phyloP scores from a whole-genome alignment of 2,888 invertebrate species.

The Chironomus riparius region DNA sequence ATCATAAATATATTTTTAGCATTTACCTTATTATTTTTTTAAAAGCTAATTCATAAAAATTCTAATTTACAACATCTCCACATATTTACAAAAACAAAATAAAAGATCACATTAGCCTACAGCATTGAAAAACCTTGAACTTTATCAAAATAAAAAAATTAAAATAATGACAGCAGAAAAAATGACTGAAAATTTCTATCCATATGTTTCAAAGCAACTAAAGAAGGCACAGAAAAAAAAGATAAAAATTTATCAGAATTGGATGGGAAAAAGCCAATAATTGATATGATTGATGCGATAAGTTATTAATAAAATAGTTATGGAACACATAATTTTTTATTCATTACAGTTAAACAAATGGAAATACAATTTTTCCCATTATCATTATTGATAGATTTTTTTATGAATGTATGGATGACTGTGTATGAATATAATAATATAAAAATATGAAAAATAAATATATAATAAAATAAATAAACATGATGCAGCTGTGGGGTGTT shows the following conservation, averaged over 20 bases:
- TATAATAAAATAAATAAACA: too few species aligned
- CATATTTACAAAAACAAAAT: background rate
- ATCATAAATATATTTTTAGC: too few species aligned
- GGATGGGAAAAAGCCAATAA: background rate
- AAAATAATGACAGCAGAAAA: background rate
- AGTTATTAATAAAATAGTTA: background rate
- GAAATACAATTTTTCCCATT: background rate
- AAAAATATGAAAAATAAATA: too few species aligned
- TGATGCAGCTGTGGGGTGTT: too few species aligned
- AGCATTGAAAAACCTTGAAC: background rate
- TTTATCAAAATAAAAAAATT: background rate
- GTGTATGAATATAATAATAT: too few species aligned
- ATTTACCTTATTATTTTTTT: too few species aligned
- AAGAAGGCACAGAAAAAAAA: background rate
- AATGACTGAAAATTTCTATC: background rate
- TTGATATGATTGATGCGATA: background rate
- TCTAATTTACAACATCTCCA: background rate
- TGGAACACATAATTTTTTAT: constrained; percentile 13
- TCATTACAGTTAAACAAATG: constrained; percentile 10
- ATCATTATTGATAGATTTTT: constrained; percentile 13
- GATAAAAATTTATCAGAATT: background rate
- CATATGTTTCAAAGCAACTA: background rate
- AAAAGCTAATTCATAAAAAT: too few species aligned
- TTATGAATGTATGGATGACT: background rate
- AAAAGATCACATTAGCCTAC: background rate